Evolutionary conservation across 2,113 vertebrate species (phyloP), one percentile per base, ranked within the genome.

Genomic region (Lamprologus callipterus): DNA sequence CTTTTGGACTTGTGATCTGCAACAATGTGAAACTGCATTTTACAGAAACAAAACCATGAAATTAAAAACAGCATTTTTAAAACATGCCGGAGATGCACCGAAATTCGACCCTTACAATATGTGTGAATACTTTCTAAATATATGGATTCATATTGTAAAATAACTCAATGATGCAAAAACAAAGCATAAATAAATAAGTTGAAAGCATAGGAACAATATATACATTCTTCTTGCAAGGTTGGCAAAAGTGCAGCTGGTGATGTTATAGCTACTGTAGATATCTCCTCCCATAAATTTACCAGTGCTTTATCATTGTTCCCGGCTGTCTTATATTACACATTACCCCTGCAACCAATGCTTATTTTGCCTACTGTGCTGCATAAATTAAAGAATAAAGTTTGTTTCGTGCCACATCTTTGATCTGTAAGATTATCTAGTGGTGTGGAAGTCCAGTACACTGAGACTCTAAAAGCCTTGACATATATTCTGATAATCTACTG

Each of bases 221-320:
- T 53, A 45, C 14, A 9, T 65, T 84, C 75, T 82, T 53, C 63
- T 28, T 84, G 86, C 81, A 84, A 54, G 10, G 83, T 54, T 83
- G 21, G 88, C 85, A 85, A 85, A 88, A 57, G n/a, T 80, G 83
- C 73, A 92, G 80, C 47, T 88, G 83, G 11, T 68, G 63, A 86
- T 82, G 81, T 68, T 87, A 65, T 55, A 63, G 49, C 83, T 73
- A 21, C 80, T 86, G 82, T 33, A 82, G 45, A 87, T 84, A 82
- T 85, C 63, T 63, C 47, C 37, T 37, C 23, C 42, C 84, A 54
- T 58, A 87, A 79, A 82, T 87, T 88, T 84, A 81, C 63, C 31
- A 45, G 84, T 91, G 73, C 84, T 92, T 91, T 80, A 82, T 93
- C 91, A 92, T 83, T 91, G 87, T 60, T 84, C 85, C 83, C 80